Evolutionary conservation across 2,888 invertebrate species (phyloP).

Genomic region (Cephus runcator): DNA sequence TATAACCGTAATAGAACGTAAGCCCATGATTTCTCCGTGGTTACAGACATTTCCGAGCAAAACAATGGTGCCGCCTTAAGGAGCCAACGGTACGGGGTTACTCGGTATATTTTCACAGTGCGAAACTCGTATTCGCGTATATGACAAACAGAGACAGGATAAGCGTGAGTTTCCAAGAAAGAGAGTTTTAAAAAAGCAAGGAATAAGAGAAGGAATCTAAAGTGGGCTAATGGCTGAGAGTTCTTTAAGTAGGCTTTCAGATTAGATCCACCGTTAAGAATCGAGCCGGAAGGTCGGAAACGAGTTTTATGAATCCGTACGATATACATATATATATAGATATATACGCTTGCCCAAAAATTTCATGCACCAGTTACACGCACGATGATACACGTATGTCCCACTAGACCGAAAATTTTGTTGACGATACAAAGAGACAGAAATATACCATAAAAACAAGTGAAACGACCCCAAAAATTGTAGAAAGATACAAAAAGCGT

Average conservation of each 20-base stretch:
- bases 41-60: background rate
- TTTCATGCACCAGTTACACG: background rate
- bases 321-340: background rate
- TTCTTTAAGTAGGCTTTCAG: constrained; percentile 36
- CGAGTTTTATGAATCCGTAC: constrained; percentile 23
- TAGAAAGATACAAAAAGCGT: background rate
- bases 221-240: constrained; percentile 46
- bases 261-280: constrained; percentile 23
- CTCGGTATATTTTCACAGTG: background rate
- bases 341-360: background rate
- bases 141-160: background rate
- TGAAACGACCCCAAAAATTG: background rate
- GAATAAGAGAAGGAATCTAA: constrained; percentile 14
- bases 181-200: background rate
- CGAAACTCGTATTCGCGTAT: background rate
- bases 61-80: background rate
- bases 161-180: background rate
- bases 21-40: background rate
- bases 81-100: background rate
- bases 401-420: background rate
- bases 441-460: too few relatives aligned
- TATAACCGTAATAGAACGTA: background rate
- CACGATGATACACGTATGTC: background rate
- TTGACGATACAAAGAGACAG: too few relatives aligned
- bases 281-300: constrained; percentile 14